These are phyloP conservation scores for Phragmatobia fuliginosa DNA, from an alignment of 2,888 invertebrate species.

Conservation along the genomic window DNA sequence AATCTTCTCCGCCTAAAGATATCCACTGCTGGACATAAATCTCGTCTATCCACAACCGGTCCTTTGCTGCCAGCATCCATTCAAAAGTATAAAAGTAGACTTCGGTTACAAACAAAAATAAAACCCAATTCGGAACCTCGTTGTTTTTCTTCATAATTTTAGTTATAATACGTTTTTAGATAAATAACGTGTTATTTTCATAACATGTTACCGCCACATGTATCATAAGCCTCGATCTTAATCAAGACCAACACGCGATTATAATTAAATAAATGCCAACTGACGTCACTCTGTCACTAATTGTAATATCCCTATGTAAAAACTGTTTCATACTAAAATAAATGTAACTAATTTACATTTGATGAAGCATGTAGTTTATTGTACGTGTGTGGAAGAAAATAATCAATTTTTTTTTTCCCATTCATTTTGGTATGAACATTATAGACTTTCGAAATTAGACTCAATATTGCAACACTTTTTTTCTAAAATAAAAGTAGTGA, in stretches of 20 bases:
- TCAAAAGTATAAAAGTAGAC: too few relatives aligned
- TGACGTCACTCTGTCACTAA: conserved; percentile 22
- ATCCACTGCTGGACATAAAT: too few relatives aligned
- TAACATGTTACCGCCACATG: not conserved
- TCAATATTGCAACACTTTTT: not conserved
- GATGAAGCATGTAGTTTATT: not conserved
- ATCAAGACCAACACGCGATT: conserved; percentile 31
- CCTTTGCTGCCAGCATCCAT: too few relatives aligned
- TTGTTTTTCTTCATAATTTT: not conserved
- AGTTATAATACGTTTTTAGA: not conserved
- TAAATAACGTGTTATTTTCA: not conserved
- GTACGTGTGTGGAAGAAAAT: not conserved
- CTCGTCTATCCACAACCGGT: too few relatives aligned
- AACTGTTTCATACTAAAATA: not conserved
- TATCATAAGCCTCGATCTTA: conserved; percentile 1
- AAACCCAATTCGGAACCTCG: too few relatives aligned
- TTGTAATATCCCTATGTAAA: not conserved
- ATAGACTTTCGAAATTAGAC: not conserved
- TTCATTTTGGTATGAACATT: not conserved
- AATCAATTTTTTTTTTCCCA: too few relatives aligned
- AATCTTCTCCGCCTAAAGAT: too few relatives aligned
- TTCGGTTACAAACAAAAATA: too few relatives aligned
- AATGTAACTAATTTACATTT: not conserved
- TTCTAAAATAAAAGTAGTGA: too few relatives aligned
- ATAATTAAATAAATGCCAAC: conserved; percentile 39